A percentile compares a stretch with the other conserved stretches of the same genome.
Evolutionary conservation across 2,797 vertebrate species (phyloP).

Genomic region (Tachyglossus aculeatus): DNA sequence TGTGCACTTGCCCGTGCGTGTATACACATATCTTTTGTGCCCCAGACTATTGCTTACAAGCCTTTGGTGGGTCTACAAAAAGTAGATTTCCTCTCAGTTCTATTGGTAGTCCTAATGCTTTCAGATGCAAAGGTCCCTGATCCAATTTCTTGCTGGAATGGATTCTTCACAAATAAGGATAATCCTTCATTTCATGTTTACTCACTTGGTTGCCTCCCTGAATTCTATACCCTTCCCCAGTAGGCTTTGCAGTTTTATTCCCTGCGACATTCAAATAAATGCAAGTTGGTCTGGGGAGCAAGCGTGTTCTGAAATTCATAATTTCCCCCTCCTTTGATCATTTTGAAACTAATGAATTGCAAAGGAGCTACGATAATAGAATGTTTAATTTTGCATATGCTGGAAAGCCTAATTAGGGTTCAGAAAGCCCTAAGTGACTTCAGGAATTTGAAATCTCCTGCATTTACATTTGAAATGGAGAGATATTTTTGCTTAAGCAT

Average conservation of each 20-base stretch:
- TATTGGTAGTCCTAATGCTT: background rate
- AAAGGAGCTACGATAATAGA: conserved; percentile 16
- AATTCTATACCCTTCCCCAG: conserved; percentile 17
- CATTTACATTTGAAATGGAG: conserved; percentile 2
- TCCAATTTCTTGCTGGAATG: conserved; percentile 11
- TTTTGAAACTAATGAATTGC: conserved; percentile 43
- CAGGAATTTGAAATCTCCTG: conserved; percentile 22
- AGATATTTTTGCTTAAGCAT: background rate
- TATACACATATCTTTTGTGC: too few species aligned
- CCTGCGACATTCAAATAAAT: conserved; percentile 31
- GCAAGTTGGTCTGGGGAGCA: conserved; percentile 5
- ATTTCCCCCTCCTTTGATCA: conserved; percentile 23
- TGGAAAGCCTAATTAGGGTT: conserved; percentile 25
- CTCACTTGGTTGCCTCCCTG: conserved; percentile 38
- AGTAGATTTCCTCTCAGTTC: background rate
- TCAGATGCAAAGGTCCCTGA: conserved; percentile 20
- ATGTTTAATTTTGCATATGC: conserved; percentile 41
- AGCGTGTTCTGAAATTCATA: conserved; percentile 25
- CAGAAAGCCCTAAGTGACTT: conserved; percentile 1
- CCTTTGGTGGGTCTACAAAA: background rate
- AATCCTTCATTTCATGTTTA: conserved; percentile 41
- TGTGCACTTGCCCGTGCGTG: too few species aligned
- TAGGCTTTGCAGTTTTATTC: conserved; percentile 36
- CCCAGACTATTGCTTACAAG: background rate
- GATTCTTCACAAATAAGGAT: conserved; percentile 36